A percentile compares a stretch with the other conserved stretches of the same genome.
Evolutionary conservation across 2,797 vertebrate genomes (phyloP).

Genomic region (Muscicapa striata): DNA sequence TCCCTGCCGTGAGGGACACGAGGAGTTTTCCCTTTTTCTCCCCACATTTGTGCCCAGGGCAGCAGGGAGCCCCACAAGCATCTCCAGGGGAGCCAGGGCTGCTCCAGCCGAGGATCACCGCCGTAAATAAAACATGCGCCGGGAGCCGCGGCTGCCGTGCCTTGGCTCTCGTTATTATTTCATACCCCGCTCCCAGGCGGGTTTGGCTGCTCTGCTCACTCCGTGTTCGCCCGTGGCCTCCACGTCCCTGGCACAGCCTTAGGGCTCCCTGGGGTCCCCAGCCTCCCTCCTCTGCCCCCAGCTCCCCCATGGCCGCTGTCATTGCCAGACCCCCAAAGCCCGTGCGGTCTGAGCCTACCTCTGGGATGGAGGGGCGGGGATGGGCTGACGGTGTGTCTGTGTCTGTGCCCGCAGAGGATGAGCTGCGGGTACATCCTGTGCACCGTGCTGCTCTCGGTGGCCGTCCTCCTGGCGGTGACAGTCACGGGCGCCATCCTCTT

Average conservation of each 20-base stretch:
- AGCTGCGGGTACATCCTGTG: conserved; percentile 93
- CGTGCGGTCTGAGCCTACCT: not conserved
- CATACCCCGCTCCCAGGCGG: not conserved
- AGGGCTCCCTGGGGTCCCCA: not conserved
- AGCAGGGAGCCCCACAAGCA: not conserved
- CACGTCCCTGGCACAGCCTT: rapidly evolving
- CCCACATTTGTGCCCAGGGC: not conserved
- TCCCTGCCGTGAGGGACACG: rapidly evolving
- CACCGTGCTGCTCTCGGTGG: conserved; percentile 92
- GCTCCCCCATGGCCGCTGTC: rapidly evolving
- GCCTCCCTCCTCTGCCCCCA: not conserved
- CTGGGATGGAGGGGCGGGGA: rapidly evolving
- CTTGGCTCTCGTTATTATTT: conserved; percentile 27
- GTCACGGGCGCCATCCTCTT: conserved; percentile 93
- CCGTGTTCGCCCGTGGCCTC: not conserved
- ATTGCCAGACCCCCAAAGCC: not conserved
- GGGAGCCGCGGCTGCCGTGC: not conserved
- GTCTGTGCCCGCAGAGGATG: conserved; percentile 79
- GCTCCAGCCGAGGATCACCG: not conserved
- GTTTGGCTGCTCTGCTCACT: not conserved
- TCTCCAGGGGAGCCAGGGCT: not conserved
- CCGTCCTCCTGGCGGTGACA: conserved; percentile 89
- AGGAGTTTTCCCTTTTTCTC: not conserved
- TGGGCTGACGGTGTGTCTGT: rapidly evolving
- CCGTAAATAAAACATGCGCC: not conserved